phyloP scores from a whole-genome alignment of 2,888 invertebrate species.

The Meganola albula region DNA sequence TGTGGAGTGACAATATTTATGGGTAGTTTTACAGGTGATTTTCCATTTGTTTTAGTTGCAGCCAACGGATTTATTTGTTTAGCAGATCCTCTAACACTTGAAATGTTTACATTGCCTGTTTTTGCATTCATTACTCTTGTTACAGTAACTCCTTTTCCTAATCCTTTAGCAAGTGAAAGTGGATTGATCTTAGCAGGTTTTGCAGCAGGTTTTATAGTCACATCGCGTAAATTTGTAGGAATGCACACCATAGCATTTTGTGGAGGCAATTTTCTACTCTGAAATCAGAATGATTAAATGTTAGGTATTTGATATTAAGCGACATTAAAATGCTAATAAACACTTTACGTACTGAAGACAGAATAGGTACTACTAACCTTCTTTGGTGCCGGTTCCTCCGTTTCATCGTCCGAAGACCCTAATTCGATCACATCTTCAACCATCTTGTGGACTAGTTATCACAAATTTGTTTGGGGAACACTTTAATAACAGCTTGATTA shows the following conservation, averaged over 20 bases:
- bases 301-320: background rate
- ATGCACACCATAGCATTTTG: slow-evolving; percentile 67
- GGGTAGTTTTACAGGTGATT: slow-evolving; percentile 2
- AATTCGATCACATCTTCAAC: slow-evolving; percentile 67
- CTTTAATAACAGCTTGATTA: too few species aligned
- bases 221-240: slow-evolving; percentile 44
- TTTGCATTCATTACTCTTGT: slow-evolving; percentile 29
- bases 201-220: slow-evolving; percentile 42
- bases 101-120: background rate
- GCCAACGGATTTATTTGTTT: too few species aligned
- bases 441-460: too few species aligned
- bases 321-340: too few species aligned
- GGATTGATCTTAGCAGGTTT: slow-evolving; percentile 18
- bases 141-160: slow-evolving; percentile 32
- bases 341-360: background rate
- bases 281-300: slow-evolving; percentile 26
- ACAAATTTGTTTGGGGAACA: too few species aligned
- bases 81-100: too few species aligned
- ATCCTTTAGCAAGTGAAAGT: slow-evolving; percentile 21
- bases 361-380: too few species aligned
- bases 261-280: slow-evolving; percentile 42
- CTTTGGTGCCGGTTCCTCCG: slow-evolving; percentile 55
- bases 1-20: too few species aligned
- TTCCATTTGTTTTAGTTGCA: slow-evolving; percentile 5
- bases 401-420: slow-evolving; percentile 68